Evolutionary conservation across 2,888 invertebrate species (phyloP).

Genomic region (Trichogramma dendrolimi): DNA sequence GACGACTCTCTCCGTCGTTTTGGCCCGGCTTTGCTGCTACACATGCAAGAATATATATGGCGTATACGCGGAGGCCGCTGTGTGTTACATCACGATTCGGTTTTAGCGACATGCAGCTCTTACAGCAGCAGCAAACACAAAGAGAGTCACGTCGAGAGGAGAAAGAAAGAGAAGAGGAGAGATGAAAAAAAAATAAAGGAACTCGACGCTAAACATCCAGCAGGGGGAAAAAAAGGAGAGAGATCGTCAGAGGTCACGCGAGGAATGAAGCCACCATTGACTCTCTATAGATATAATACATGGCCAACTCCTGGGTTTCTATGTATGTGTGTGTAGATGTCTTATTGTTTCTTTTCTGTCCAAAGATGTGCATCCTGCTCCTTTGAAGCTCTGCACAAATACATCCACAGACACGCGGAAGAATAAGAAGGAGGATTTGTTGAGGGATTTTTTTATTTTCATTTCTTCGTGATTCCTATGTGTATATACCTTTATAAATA

Average conservation of each 20-base stretch:
- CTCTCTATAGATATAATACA: too few species aligned
- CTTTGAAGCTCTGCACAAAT: too few species aligned
- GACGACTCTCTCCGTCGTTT: neutral
- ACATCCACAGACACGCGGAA: too few species aligned
- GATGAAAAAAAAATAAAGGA: neutral
- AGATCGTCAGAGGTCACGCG: conserved; percentile 22
- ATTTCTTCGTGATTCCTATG: too few species aligned
- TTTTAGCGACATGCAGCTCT: conserved; percentile 4
- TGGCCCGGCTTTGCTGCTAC: too few species aligned
- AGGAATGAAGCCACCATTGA: neutral
- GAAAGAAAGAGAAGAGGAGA: neutral
- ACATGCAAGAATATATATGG: neutral
- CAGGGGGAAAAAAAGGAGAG: neutral
- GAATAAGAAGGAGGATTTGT: too few species aligned
- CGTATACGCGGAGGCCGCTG: neutral
- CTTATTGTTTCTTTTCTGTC: neutral
- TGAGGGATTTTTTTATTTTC: too few species aligned
- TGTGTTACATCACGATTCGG: conserved; percentile 19
- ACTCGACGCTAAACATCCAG: neutral
- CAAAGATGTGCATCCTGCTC: too few species aligned
- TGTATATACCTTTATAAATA: too few species aligned
- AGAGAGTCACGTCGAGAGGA: conserved; percentile 13
- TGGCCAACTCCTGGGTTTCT: neutral
- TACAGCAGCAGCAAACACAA: neutral
- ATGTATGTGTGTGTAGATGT: neutral